phyloP scores from a whole-genome alignment of 2,888 invertebrate genomes.

The Scaptomyza caliginosa region DNA sequence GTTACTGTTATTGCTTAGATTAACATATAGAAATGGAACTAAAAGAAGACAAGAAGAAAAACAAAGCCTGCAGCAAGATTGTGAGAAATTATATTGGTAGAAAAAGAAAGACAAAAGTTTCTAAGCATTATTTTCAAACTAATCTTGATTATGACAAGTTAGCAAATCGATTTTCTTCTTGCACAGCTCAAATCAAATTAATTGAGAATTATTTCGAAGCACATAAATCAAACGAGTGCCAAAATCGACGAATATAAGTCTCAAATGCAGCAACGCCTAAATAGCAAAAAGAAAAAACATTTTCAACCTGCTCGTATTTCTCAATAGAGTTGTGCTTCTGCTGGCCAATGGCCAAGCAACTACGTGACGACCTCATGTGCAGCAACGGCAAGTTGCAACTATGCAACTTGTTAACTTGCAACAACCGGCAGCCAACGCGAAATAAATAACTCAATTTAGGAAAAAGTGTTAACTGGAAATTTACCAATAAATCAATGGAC shows the following conservation, averaged over 20 bases:
- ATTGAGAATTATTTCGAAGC: constrained; percentile 16
- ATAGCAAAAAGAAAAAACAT: constrained; percentile 13
- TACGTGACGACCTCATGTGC: constrained; percentile 59
- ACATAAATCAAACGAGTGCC: constrained; percentile 77
- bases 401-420: constrained; percentile 9
- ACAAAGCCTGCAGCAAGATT: constrained; percentile 16
- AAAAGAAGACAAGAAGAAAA: no score
- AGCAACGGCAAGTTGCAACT: constrained; percentile 29
- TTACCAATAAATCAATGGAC: constrained; percentile 73
- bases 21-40: not conserved
- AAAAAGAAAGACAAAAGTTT: not conserved
- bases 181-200: constrained; percentile 37
- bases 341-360: constrained; percentile 25
- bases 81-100: not conserved
- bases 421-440: constrained; percentile 41
- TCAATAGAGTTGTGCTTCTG: constrained; percentile 3
- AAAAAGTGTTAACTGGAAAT: constrained; percentile 80
- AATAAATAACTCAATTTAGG: constrained; percentile 78
- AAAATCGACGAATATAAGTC: constrained; percentile 74
- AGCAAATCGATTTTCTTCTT: constrained; percentile 54
- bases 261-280: constrained; percentile 40
- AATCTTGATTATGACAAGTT: not conserved
- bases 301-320: constrained; percentile 14
- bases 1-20: constrained; percentile 32
- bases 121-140: not conserved